A percentile compares a stretch with the other conserved stretches of the same genome.
Evolutionary conservation across 2,113 vertebrate species (phyloP).

Genomic region (Phylloscopus trochiloides): DNA sequence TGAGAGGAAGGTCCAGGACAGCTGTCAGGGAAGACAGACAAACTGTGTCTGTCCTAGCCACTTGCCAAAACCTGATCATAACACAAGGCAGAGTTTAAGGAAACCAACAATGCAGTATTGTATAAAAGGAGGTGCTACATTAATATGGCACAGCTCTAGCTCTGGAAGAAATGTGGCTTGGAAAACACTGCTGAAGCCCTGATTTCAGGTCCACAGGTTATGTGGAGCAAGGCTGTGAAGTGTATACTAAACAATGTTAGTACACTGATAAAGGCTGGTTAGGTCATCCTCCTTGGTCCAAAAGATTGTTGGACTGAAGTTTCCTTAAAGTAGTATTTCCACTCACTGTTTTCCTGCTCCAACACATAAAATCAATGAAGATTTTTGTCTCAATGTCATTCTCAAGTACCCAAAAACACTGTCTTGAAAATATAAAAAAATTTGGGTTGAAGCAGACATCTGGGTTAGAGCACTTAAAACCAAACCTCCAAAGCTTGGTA

Average conservation of each 20-base stretch:
- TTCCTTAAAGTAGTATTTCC: neutral
- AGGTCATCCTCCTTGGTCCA: neutral
- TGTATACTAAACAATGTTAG: neutral
- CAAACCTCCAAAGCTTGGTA: neutral
- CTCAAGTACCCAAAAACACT: neutral
- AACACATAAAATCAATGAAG: neutral
- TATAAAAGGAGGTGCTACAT: neutral
- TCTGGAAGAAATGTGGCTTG: neutral
- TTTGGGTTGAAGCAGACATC: accelerated
- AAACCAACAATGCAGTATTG: neutral
- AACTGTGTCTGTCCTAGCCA: neutral
- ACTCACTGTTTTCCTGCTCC: neutral
- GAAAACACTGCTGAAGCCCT: neutral
- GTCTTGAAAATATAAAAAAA: neutral
- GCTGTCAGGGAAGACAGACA: neutral
- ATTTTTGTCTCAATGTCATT: neutral
- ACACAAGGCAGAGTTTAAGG: neutral
- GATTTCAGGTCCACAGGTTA: neutral
- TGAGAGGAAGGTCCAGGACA: neutral
- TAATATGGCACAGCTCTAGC: neutral
- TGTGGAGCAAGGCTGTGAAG: neutral
- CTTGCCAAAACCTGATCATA: neutral
- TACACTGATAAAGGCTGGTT: neutral
- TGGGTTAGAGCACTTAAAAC: neutral
- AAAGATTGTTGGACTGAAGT: neutral